Conservation (phyloP, 2,888 invertebrate species). For the Cynaeus angustus region DNA sequence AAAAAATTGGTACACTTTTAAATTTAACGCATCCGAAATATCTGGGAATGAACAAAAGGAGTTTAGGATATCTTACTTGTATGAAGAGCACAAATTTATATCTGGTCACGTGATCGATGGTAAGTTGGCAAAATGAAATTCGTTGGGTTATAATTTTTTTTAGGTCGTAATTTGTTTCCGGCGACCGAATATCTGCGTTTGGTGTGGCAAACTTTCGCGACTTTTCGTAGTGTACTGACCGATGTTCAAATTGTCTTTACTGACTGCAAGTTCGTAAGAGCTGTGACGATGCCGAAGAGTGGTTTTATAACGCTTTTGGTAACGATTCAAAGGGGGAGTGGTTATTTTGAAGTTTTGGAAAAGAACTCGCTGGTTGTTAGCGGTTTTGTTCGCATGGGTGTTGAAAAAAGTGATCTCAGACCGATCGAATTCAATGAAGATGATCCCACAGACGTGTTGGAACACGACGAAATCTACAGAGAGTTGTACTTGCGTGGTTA, state of each 20-base stretch:
- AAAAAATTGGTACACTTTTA: conserved; percentile 82
- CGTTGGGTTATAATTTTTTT: background rate
- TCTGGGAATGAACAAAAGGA: too few relatives aligned
- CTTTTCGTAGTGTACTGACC: conserved; percentile 58
- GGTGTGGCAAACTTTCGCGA: conserved; percentile 74
- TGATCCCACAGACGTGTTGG: background rate
- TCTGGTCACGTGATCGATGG: conserved; percentile 25
- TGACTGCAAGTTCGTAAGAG: conserved; percentile 74
- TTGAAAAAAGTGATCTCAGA: too few relatives aligned
- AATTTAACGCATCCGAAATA: background rate
- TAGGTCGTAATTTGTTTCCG: conserved; percentile 70
- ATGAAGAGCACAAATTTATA: background rate
- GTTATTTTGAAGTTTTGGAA: conserved; percentile 64
- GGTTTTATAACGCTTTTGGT: conserved; percentile 56
- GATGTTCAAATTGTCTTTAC: conserved; percentile 75
- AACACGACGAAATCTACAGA: conserved; percentile 76
- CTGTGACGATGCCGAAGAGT: conserved; percentile 73
- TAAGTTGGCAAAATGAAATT: background rate
- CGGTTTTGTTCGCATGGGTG: conserved; percentile 52
- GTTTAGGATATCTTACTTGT: background rate
- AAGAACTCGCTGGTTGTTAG: conserved; percentile 54
- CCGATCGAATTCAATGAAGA: too few relatives aligned
- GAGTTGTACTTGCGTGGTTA: conserved; percentile 81
- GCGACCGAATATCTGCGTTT: conserved; percentile 76
- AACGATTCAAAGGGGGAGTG: conserved; percentile 60